Evolutionary conservation across 2,888 invertebrate species (phyloP), one percentile per base, ranked within the genome.

Genomic region (Glyphotaelius pellucidus): DNA sequence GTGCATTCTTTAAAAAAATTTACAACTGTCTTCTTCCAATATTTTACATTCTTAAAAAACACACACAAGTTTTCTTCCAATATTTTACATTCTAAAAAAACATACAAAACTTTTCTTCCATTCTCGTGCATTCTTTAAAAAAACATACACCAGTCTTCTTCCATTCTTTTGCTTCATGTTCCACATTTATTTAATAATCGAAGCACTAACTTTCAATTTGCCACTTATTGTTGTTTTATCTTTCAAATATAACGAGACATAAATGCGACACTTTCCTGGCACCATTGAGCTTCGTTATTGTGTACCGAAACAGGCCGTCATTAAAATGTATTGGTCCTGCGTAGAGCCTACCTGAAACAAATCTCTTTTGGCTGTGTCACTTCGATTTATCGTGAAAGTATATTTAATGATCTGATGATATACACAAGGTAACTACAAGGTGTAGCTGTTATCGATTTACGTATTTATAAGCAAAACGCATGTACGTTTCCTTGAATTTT

Each of bases 171-270:
- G 25, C 25, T 67, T 1, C 25, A 25, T 25, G 25, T 25, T n/a
- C 25, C 25, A 67, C 67, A 9, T 7, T 25, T 67, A n/a, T 19
- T 15, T 52, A 52, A 52, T 52, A 52, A 19, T 52, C 19, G 19
- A 19, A 52, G 52, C 52, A 47, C 42, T 47, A 86, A 30, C 86
- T 3, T 47, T 42, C 86, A 47, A 25, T 86, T 42, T 42, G 4
- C 38, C 30, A 30, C 11, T 86, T 86, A 86, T 86, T 86, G 42
- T 86, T 86, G 19, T 86, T 9, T 86, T 86, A 42, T 42, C 86
- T 42, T 15, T 47, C n/a, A 42, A 30, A 86, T 86, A 42, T 38
- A 38, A 86, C 25, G 86, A 42, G 67, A 42, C 42, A 25, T 42
- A 47, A 86, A 42, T 47, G 25, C 38, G 38, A 86, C 42, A 35